Conservation (phyloP, 2,797 vertebrate genomes). For the Phaenicophaeus curvirostris region DNA sequence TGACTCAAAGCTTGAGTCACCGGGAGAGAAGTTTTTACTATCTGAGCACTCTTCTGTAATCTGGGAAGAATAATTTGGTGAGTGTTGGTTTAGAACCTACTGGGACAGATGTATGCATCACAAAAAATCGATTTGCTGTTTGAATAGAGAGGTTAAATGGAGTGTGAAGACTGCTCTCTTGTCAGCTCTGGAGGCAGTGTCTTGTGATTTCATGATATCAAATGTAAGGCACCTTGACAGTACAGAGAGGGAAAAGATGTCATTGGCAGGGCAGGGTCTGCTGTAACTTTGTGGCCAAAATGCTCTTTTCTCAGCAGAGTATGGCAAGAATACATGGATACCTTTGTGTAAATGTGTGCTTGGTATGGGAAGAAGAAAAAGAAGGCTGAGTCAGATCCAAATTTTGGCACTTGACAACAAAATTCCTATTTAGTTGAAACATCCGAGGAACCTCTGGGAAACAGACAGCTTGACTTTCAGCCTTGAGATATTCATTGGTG, state of each 20-base stretch:
- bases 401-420: background rate
- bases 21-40: background rate
- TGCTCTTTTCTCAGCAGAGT: background rate
- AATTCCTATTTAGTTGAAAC: slow-evolving; percentile 14
- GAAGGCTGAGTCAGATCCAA: background rate
- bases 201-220: slow-evolving; percentile 27
- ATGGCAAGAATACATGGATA: background rate
- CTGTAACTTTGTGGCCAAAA: background rate
- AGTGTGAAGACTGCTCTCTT: slow-evolving; percentile 53
- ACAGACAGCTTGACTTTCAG: slow-evolving; percentile 16
- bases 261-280: background rate
- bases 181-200: slow-evolving; percentile 7
- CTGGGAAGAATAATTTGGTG: slow-evolving; percentile 40
- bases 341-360: background rate
- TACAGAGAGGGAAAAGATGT: background rate
- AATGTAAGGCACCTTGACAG: slow-evolving; percentile 21
- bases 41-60: slow-evolving; percentile 44
- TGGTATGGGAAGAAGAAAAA: background rate
- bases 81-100: slow-evolving; percentile 48
- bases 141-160: slow-evolving; percentile 61
- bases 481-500: slow-evolving; percentile 2
- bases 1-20: slow-evolving; percentile 45
- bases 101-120: slow-evolving; percentile 45
- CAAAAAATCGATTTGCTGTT: slow-evolving; percentile 26
- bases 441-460: background rate